phyloP scores from a whole-genome alignment of 2,113 vertebrate genomes.

The Gnathonemus longibarbis region DNA sequence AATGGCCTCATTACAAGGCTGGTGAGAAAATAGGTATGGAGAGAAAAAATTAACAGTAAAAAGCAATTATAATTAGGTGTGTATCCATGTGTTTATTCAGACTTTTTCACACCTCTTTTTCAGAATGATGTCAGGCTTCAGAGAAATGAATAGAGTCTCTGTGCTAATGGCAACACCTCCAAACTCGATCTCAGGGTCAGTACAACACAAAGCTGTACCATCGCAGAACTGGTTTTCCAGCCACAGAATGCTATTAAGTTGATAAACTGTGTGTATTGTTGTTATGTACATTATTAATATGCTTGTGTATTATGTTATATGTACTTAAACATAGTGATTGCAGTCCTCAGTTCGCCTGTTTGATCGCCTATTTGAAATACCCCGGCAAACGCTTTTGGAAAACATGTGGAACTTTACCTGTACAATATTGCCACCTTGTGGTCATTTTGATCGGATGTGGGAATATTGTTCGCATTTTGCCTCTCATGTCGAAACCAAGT shows the following conservation, averaged over 20 bases:
- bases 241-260: neutral
- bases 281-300: neutral
- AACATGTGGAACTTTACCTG: neutral
- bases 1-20: constrained; percentile 6
- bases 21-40: neutral
- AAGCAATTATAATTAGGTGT: neutral
- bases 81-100: neutral
- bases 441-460: neutral
- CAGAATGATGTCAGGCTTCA: neutral
- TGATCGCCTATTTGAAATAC: neutral
- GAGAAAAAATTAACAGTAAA: neutral
- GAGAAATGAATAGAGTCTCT: neutral
- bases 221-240: neutral
- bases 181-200: neutral
- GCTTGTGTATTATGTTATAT: neutral
- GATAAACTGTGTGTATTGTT: neutral
- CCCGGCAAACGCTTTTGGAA: neutral
- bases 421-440: constrained; percentile 8
- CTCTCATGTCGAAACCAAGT: neutral
- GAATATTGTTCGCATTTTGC: no score
- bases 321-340: neutral
- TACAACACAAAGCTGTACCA: neutral
- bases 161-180: constrained; percentile 1
- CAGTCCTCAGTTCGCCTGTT: neutral
- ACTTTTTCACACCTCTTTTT: constrained; percentile 6